Evolutionary conservation across 2,888 invertebrate species (phyloP).

Genomic region (Mechanitis mazaeus): DNA sequence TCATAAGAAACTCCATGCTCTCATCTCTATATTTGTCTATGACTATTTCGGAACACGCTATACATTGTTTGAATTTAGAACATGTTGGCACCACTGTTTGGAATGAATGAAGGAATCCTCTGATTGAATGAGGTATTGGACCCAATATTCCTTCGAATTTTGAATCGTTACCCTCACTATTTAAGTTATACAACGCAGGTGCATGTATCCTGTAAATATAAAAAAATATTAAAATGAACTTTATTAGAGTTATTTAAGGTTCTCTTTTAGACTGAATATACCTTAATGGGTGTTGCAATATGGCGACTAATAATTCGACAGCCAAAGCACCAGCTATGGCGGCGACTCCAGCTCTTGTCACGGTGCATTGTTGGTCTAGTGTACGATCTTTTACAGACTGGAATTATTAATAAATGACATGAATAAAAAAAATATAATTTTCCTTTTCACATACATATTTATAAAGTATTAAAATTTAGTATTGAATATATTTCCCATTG

Average conservation of each 20-base stretch:
- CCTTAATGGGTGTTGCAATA: slow-evolving; percentile 90
- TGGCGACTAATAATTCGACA: slow-evolving; percentile 90
- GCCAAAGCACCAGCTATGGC: slow-evolving; percentile 93
- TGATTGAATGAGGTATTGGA: slow-evolving; percentile 92
- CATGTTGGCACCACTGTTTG: slow-evolving; percentile 90
- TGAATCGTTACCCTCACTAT: slow-evolving; percentile 43
- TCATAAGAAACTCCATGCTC: slow-evolving; percentile 83
- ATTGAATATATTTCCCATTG: neutral
- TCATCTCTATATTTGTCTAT: slow-evolving; percentile 56
- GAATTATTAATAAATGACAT: slow-evolving; percentile 9
- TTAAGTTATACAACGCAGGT: slow-evolving; percentile 79
- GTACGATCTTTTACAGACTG: slow-evolving; percentile 94
- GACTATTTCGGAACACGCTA: slow-evolving; percentile 87
- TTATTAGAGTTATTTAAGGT: neutral
- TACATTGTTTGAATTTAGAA: slow-evolving; percentile 90
- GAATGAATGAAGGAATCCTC: slow-evolving; percentile 91
- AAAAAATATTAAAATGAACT: neutral
- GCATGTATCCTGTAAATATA: slow-evolving; percentile 75
- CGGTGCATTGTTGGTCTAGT: slow-evolving; percentile 98
- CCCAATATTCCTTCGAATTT: slow-evolving; percentile 82
- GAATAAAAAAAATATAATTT: no score
- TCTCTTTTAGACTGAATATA: slow-evolving; percentile 46
- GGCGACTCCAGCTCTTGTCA: slow-evolving; percentile 95
- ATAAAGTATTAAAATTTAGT: slow-evolving; percentile 13
- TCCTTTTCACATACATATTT: neutral